A percentile compares a stretch with the other conserved stretches of the same genome.
Evolutionary conservation across 1,140 invertebrate species (phyloP).

Genomic region (Micrasema longulum): DNA sequence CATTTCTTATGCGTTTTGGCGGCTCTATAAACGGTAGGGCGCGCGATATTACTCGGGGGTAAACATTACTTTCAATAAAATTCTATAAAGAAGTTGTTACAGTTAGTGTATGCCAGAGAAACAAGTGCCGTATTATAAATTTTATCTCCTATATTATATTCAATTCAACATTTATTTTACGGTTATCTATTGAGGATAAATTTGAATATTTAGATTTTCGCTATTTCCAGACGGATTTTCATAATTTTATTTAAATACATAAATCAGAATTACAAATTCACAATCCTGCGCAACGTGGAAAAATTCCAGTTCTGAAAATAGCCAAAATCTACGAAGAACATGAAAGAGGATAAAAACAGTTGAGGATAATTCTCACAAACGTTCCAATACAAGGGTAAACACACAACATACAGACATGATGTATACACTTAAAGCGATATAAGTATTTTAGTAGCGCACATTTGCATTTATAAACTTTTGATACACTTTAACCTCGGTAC

Average conservation of each 20-base stretch:
- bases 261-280: too few relatives aligned
- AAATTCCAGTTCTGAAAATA: background rate
- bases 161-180: conserved; percentile 14
- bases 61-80: conserved; percentile 29
- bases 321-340: background rate
- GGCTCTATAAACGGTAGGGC: too few relatives aligned
- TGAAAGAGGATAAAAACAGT: too few relatives aligned
- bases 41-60: too few relatives aligned
- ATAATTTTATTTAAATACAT: too few relatives aligned
- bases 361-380: too few relatives aligned
- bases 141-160: conserved; percentile 2
- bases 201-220: conserved; percentile 4
- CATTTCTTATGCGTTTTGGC: too few relatives aligned
- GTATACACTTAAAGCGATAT: conserved; percentile 36
- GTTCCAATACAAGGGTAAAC: conserved; percentile 14
- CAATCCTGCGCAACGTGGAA: background rate
- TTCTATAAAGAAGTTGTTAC: conserved; percentile 1
- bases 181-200: conserved; percentile 1
- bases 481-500: conserved; percentile 16
- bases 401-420: conserved; percentile 28
- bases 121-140: conserved; percentile 25
- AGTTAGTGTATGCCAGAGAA: conserved; percentile 38
- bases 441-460: conserved; percentile 9
- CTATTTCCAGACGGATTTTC: background rate
- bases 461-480: conserved; percentile 18